A percentile compares a stretch with the other conserved stretches of the same genome.
Conservation (phyloP, 2,797 vertebrate genomes). For the Liparis tanakae region DNA sequence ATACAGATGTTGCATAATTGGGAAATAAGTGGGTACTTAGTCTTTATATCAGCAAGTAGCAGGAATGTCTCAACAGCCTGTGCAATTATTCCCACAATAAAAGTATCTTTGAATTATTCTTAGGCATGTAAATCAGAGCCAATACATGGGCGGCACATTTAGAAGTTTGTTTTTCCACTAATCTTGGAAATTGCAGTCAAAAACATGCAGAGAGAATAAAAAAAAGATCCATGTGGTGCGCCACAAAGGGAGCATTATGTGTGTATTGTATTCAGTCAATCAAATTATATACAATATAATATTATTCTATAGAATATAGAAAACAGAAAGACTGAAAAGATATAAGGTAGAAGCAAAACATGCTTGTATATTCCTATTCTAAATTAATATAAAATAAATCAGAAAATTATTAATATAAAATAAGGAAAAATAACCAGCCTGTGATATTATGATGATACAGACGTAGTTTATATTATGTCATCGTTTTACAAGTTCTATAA, state of each 20-base stretch:
- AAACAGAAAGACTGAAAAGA: no score
- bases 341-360: no score
- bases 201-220: neutral
- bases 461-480: neutral
- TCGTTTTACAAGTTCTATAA: neutral
- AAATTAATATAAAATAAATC: no score
- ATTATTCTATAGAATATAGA: no score
- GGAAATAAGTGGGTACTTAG: neutral
- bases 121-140: neutral
- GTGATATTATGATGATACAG: neutral
- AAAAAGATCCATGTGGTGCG: neutral
- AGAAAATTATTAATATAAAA: no score
- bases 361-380: no score
- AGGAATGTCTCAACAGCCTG: conserved; percentile 19
- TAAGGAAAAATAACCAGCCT: neutral
- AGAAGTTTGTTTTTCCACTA: neutral
- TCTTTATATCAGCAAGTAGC: conserved; percentile 23
- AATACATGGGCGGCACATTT: neutral
- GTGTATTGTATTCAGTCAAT: no score
- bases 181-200: neutral
- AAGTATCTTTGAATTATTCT: neutral
- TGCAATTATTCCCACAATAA: conserved; percentile 16
- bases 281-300: no score
- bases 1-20: conserved; percentile 14
- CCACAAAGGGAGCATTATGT: neutral